These are phyloP conservation scores for Patagioenas fasciata DNA, from an alignment of 2,113 vertebrate genomes.

Conservation along the genomic window DNA sequence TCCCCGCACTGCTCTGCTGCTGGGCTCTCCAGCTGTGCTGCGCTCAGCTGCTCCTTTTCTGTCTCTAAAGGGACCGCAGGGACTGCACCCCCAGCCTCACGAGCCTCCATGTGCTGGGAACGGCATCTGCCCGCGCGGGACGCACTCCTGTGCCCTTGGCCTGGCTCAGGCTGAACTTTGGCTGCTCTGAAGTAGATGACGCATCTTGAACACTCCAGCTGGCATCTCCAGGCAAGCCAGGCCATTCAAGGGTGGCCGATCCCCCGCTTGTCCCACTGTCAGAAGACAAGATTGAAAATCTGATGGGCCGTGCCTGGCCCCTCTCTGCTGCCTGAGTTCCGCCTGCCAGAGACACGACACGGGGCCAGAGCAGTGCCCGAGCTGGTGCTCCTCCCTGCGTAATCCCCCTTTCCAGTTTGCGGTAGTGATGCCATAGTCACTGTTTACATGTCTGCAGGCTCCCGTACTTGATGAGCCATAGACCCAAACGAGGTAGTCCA, in stretches of 20 bases:
- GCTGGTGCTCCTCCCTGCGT: neutral
- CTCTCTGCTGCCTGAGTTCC: neutral
- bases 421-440: neutral
- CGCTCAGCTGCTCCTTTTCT: slow-evolving; percentile 4
- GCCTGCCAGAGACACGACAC: neutral
- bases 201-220: neutral
- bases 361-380: neutral
- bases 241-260: neutral
- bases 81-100: accelerated
- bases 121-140: neutral
- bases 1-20: neutral
- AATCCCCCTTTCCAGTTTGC: neutral
- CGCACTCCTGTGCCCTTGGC: neutral
- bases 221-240: neutral
- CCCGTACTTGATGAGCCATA: neutral
- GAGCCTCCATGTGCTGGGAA: accelerated
- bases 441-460: slow-evolving; percentile 6
- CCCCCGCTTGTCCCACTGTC: neutral
- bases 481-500: neutral
- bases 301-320: neutral
- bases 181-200: neutral
- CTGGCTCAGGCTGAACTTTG: neutral
- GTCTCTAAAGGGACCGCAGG: neutral
- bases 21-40: neutral
- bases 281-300: neutral